These are phyloP conservation scores for Oxytorus armatus DNA, from an alignment of 2,888 invertebrate genomes.

Conservation along the genomic window DNA sequence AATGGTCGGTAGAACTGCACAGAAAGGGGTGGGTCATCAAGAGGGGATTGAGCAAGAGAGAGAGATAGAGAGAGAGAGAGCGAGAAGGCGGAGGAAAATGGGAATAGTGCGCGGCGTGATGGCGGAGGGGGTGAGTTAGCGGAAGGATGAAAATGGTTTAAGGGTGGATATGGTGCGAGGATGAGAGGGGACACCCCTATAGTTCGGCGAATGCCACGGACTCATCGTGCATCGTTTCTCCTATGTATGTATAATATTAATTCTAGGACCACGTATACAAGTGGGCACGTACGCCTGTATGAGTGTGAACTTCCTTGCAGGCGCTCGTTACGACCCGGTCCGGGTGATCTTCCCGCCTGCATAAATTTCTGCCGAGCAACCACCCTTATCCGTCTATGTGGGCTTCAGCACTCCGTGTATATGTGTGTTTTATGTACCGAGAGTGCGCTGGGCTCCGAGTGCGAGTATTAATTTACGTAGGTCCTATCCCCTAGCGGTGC, in stretches of 20 bases:
- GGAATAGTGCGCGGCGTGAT: conserved; percentile 53
- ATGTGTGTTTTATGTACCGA: conserved; percentile 44
- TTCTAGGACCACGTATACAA: conserved; percentile 53
- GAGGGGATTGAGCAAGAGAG: conserved; percentile 53
- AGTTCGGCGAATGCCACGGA: conserved; percentile 60
- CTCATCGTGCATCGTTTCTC: conserved; percentile 50
- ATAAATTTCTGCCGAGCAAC: conserved; percentile 54
- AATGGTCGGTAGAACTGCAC: conserved; percentile 82
- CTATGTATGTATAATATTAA: conserved; percentile 63
- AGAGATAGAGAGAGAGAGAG: conserved; percentile 49
- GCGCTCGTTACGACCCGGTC: conserved; percentile 60
- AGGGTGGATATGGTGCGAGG: conserved; percentile 53
- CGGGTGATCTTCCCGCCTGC: conserved; percentile 62
- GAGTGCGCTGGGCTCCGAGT: conserved; percentile 59
- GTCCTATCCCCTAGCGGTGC: conserved; percentile 69
- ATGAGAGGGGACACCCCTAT: conserved; percentile 61
- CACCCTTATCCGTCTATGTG: conserved; percentile 42
- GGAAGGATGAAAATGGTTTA: conserved; percentile 66
- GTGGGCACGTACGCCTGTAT: conserved; percentile 23
- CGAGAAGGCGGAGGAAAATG: conserved; percentile 52
- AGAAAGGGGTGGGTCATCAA: conserved; percentile 70
- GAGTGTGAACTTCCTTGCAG: conserved; percentile 64
- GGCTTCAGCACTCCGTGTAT: conserved; percentile 29
- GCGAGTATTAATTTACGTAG: conserved; percentile 81
- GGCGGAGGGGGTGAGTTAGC: conserved; percentile 49